Conservation (phyloP, 1,140 invertebrate species). For the Zophobas atratus region DNA sequence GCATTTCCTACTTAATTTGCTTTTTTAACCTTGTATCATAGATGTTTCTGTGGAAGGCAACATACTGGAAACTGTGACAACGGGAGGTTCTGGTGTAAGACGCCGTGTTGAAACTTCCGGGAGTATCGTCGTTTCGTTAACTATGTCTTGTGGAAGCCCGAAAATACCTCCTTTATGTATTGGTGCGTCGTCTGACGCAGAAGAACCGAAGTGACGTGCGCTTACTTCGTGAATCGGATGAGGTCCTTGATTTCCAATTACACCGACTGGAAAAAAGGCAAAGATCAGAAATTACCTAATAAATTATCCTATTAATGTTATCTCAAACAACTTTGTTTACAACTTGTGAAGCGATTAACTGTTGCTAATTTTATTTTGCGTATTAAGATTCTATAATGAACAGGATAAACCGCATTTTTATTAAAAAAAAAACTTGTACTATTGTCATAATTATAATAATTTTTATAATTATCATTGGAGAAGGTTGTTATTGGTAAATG, state of each 20-base stretch:
- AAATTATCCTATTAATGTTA: too few species aligned
- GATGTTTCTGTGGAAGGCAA: conserved; percentile 71
- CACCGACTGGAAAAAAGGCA: conserved; percentile 69
- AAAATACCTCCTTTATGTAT: conserved; percentile 59
- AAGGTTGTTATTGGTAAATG: too few species aligned
- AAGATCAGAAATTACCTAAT: too few species aligned
- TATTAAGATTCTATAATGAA: background rate
- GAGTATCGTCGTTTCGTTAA: conserved; percentile 27
- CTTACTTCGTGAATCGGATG: conserved; percentile 61
- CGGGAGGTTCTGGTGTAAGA: conserved; percentile 69
- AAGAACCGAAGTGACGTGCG: conserved; percentile 62
- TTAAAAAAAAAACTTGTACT: background rate
- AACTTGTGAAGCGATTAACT: too few species aligned
- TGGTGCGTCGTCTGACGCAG: conserved; percentile 43
- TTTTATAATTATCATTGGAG: too few species aligned
- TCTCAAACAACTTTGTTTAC: too few species aligned
- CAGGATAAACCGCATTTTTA: conserved; percentile 17
- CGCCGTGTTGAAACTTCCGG: conserved; percentile 52
- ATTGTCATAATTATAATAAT: background rate
- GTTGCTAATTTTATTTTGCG: too few species aligned
- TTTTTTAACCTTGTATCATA: conserved; percentile 60
- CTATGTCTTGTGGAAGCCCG: conserved; percentile 47
- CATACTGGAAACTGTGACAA: conserved; percentile 67
- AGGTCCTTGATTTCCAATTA: conserved; percentile 72
- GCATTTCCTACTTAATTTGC: conserved; percentile 4